These are phyloP conservation scores for Otolemur crassicaudatus DNA, from an alignment of 2,797 vertebrate genomes.

Conservation along the genomic window DNA sequence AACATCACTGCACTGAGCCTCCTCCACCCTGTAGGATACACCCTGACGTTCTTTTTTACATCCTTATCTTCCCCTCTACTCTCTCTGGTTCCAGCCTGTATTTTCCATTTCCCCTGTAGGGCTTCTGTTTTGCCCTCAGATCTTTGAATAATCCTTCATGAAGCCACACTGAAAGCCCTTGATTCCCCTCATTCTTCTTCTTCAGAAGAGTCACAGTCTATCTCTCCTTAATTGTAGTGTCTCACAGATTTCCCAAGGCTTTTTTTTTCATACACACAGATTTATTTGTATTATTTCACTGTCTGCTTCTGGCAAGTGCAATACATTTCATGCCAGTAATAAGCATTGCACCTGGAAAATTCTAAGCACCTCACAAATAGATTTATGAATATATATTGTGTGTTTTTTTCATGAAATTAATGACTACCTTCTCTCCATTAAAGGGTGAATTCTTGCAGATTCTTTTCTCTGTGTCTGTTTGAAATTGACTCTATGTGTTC, in stretches of 20 bases:
- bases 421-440: constrained; percentile 24
- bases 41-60: background rate
- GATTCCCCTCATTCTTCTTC: constrained; percentile 61
- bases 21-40: background rate
- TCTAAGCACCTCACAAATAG: constrained; percentile 54
- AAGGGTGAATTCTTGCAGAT: constrained; percentile 10
- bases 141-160: constrained; percentile 74
- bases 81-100: constrained; percentile 55
- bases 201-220: constrained; percentile 54
- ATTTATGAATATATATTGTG: constrained; percentile 58
- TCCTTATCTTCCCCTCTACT: background rate
- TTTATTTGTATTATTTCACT: constrained; percentile 74
- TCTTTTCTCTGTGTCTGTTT: constrained; percentile 36
- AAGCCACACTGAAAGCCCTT: constrained; percentile 73
- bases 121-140: constrained; percentile 70
- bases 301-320: constrained; percentile 59
- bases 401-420: constrained; percentile 59
- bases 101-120: constrained; percentile 69
- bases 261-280: constrained; percentile 33
- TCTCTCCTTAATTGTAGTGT: constrained; percentile 55
- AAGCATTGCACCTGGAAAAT: constrained; percentile 71
- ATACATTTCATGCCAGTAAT: constrained; percentile 58
- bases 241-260: constrained; percentile 65
- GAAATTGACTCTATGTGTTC: constrained; percentile 28
- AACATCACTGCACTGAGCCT: background rate